Conservation (phyloP, 2,797 vertebrate species). For the Pempheris klunzingeri region DNA sequence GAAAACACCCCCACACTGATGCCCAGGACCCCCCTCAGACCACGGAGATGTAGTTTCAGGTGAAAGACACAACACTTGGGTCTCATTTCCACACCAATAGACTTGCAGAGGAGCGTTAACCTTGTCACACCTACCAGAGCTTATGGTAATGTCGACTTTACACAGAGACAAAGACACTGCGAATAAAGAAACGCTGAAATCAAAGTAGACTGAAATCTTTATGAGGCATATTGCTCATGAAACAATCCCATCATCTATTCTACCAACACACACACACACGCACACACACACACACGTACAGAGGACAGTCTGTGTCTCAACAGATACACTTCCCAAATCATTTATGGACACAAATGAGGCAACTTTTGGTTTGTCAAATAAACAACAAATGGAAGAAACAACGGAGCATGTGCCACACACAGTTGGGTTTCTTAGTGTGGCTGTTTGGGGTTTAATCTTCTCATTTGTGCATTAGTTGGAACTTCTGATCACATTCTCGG, state of each 20-base stretch:
- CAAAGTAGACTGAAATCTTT: slow-evolving; percentile 75
- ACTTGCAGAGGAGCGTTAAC: neutral
- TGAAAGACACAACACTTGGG: slow-evolving; percentile 21
- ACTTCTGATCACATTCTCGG: slow-evolving; percentile 5
- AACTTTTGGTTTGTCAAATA: slow-evolving; percentile 64
- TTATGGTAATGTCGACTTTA: neutral
- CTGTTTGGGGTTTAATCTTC: neutral
- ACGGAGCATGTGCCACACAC: slow-evolving; percentile 30
- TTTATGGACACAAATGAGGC: slow-evolving; percentile 71
- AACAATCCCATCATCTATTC: slow-evolving; percentile 92
- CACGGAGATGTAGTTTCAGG: slow-evolving; percentile 42
- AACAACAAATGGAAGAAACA: slow-evolving; percentile 56
- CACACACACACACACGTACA: slow-evolving; percentile 91
- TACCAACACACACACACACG: slow-evolving; percentile 94
- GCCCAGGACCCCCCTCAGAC: neutral
- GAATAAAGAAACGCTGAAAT: slow-evolving; percentile 68
- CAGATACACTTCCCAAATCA: slow-evolving; percentile 82
- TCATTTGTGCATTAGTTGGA: slow-evolving; percentile 23
- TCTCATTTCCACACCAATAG: slow-evolving; percentile 52
- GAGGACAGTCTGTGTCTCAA: slow-evolving; percentile 90
- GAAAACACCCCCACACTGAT: neutral
- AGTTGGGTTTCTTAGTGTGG: slow-evolving; percentile 15
- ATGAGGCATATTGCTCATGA: slow-evolving; percentile 86
- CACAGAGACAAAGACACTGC: slow-evolving; percentile 14
- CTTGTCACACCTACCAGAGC: neutral